Percentiles rank a stretch among this genome's conserved stretches.
phyloP scores from a whole-genome alignment of 1,140 invertebrate species.

The Danaus melanippus region DNA sequence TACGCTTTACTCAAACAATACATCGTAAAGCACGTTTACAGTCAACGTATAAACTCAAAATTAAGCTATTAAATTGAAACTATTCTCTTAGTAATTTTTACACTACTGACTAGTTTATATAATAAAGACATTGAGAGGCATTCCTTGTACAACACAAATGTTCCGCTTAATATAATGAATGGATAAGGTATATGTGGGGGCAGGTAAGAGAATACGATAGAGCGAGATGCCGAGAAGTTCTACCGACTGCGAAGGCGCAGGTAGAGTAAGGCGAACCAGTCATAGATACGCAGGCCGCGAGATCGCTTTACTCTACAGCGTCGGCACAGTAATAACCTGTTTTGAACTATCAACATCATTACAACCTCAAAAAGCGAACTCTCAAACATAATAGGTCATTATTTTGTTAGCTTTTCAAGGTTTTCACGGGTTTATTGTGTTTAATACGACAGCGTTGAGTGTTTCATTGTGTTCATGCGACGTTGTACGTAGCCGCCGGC shows the following conservation, averaged over 20 bases:
- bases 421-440: no score
- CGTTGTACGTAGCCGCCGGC: conserved; percentile 64
- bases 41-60: no score
- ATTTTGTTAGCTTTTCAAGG: neutral
- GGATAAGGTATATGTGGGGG: conserved; percentile 24
- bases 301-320: conserved; percentile 40
- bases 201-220: conserved; percentile 46
- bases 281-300: conserved; percentile 49
- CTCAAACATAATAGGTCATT: neutral
- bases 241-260: conserved; percentile 33
- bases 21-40: no score
- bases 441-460: neutral
- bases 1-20: no score
- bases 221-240: conserved; percentile 47
- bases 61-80: no score
- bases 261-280: conserved; percentile 38
- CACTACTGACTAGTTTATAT: no score
- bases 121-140: no score
- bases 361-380: conserved; percentile 25
- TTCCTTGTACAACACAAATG: no score
- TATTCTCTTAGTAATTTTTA: no score
- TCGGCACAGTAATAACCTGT: conserved; percentile 35
- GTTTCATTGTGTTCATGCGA: conserved; percentile 62
- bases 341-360: conserved; percentile 38
- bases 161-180: conserved; percentile 8